These are phyloP conservation scores for Epizoanthus ramosus DNA, from an alignment of 92 coral and sea anemone genomes.

Conservation along the genomic window DNA sequence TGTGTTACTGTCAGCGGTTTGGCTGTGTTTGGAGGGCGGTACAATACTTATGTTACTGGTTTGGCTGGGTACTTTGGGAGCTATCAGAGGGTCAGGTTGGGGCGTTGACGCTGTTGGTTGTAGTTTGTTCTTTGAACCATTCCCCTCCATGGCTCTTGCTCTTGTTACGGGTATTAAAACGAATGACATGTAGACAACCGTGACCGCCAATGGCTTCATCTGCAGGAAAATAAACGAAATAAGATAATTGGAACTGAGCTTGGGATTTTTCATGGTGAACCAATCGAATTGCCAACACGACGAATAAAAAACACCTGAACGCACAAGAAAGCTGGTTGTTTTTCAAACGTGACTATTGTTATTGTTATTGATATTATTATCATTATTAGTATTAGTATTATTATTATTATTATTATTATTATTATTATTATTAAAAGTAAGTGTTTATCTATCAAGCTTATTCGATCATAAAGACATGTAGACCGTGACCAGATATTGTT, in stretches of 20 bases:
- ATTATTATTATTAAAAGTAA: no score
- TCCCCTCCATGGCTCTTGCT: slow-evolving; percentile 24
- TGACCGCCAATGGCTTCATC: slow-evolving; percentile 22
- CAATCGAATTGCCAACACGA: no score
- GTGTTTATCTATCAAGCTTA: no score
- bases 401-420: no score
- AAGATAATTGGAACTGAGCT: neutral
- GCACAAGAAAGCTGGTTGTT: no score
- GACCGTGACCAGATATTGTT: no score
- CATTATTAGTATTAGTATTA: no score
- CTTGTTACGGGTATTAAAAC: slow-evolving; percentile 25
- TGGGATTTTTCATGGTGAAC: no score
- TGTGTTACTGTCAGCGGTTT: neutral
- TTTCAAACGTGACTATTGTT: no score
- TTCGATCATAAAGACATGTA: no score
- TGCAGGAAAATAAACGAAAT: neutral
- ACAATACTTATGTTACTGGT: neutral
- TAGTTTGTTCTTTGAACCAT: neutral
- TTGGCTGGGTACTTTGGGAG: neutral
- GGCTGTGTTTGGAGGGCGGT: neutral
- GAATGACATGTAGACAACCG: slow-evolving; percentile 9
- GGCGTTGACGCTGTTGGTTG: neutral
- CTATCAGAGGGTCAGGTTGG: neutral
- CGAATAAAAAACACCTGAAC: no score
- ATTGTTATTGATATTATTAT: no score